These are phyloP conservation scores for Chloroceryle inda DNA, from an alignment of 2,797 vertebrate species.

Conservation along the genomic window DNA sequence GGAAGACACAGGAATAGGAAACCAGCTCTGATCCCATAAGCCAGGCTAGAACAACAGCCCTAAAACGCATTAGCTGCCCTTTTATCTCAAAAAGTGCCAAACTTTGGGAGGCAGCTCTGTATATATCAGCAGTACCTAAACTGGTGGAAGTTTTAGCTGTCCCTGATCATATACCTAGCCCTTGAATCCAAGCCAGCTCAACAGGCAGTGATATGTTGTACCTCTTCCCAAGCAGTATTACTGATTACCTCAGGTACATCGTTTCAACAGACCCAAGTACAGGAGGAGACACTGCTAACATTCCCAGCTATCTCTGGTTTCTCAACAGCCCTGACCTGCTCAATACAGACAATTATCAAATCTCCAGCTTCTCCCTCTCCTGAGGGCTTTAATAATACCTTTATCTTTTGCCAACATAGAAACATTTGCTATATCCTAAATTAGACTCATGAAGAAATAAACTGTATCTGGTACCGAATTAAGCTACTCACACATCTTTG, in stretches of 20 bases:
- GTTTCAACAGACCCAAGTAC: neutral
- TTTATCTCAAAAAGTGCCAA: neutral
- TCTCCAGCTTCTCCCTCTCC: slow-evolving; percentile 21
- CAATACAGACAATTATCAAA: neutral
- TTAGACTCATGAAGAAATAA: slow-evolving; percentile 17
- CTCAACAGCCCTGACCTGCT: neutral
- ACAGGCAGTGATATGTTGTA: neutral
- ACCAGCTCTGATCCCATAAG: neutral
- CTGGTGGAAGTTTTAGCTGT: neutral
- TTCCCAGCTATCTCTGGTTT: neutral
- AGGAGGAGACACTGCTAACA: neutral
- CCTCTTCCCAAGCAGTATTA: neutral
- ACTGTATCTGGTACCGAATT: neutral
- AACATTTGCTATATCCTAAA: slow-evolving; percentile 23
- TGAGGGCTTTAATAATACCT: slow-evolving; percentile 11
- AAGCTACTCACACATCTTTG: neutral
- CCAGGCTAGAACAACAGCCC: neutral
- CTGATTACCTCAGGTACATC: neutral
- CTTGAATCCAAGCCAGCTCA: neutral
- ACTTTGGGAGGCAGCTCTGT: neutral
- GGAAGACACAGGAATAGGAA: neutral
- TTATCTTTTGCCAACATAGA: slow-evolving; percentile 42
- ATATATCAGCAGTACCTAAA: neutral
- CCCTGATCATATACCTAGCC: neutral
- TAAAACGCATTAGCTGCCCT: neutral